Evolutionary conservation across 2,888 invertebrate species (phyloP).

Genomic region (Xestia sexstrigata): DNA sequence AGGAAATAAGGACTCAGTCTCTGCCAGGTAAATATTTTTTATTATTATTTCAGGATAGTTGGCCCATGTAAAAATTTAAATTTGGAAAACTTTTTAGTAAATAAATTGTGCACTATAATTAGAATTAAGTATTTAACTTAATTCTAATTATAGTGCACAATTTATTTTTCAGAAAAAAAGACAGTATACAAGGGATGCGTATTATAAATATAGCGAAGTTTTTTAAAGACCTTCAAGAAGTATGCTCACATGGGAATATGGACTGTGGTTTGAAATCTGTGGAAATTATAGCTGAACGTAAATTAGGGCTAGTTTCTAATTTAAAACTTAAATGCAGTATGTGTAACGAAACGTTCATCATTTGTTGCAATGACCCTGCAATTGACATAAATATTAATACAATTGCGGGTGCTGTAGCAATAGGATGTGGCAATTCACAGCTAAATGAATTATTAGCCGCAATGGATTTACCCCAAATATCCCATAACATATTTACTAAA

Average conservation of each 20-base stretch:
- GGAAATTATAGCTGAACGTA: conserved; percentile 8
- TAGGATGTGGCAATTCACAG: conserved; percentile 36
- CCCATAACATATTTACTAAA: conserved; percentile 13
- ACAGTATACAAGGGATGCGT: too few species aligned
- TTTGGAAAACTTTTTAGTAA: too few species aligned
- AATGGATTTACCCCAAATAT: conserved; percentile 28
- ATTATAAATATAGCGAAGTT: too few species aligned
- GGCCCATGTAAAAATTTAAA: neutral
- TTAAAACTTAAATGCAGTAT: conserved; percentile 12
- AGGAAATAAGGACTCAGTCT: neutral
- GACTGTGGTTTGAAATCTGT: neutral
- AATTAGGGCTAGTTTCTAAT: conserved; percentile 12
- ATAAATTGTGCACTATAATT: too few species aligned
- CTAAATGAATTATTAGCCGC: conserved; percentile 29
- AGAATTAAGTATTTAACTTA: too few species aligned
- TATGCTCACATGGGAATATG: too few species aligned
- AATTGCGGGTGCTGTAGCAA: conserved; percentile 17
- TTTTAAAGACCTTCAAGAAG: too few species aligned
- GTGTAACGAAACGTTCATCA: conserved; percentile 6
- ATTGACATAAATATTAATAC: conserved; percentile 4
- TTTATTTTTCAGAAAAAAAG: too few species aligned
- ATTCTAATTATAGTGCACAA: too few species aligned
- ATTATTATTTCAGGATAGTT: neutral
- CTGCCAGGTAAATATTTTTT: neutral
- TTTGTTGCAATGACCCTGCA: conserved; percentile 18